Conservation (phyloP, 2,888 invertebrate species). For the Macrosoma leucophasiata region DNA sequence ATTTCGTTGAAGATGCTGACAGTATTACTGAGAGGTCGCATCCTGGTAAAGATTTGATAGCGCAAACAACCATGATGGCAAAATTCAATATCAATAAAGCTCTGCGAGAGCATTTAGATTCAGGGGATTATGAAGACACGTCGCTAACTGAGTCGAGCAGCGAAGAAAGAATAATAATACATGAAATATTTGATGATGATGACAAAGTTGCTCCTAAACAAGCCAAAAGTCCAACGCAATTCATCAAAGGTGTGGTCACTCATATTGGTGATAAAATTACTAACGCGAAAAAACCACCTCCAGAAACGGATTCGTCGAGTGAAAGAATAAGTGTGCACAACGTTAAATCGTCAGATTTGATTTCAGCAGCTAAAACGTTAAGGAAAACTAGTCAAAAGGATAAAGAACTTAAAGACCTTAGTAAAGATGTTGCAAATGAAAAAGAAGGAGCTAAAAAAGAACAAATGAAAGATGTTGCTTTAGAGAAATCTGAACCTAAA, state of each 20-base stretch:
- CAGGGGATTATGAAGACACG: slow-evolving; percentile 57
- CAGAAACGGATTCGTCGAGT: slow-evolving; percentile 27
- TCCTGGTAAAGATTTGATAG: slow-evolving; percentile 48
- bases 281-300: no score
- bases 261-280: no score
- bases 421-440: no score
- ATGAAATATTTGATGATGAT: slow-evolving; percentile 36
- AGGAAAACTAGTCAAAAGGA: slow-evolving; percentile 35
- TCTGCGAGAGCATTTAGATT: slow-evolving; percentile 58
- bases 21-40: slow-evolving; percentile 54
- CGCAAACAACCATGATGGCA: slow-evolving; percentile 66
- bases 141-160: slow-evolving; percentile 63
- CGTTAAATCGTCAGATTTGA: slow-evolving; percentile 49
- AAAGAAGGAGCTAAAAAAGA: slow-evolving; percentile 19
- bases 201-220: slow-evolving; percentile 30
- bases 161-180: slow-evolving; percentile 50
- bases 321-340: slow-evolving; percentile 54
- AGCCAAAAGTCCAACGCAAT: slow-evolving; percentile 45
- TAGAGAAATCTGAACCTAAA: slow-evolving; percentile 12
- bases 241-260: no score
- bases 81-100: slow-evolving; percentile 58
- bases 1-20: slow-evolving; percentile 55
- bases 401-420: no score
- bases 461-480: slow-evolving; percentile 17
- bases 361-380: slow-evolving; percentile 45